These are phyloP conservation scores for Bellardia pandia DNA, from an alignment of 2,888 invertebrate species.

Conservation along the genomic window DNA sequence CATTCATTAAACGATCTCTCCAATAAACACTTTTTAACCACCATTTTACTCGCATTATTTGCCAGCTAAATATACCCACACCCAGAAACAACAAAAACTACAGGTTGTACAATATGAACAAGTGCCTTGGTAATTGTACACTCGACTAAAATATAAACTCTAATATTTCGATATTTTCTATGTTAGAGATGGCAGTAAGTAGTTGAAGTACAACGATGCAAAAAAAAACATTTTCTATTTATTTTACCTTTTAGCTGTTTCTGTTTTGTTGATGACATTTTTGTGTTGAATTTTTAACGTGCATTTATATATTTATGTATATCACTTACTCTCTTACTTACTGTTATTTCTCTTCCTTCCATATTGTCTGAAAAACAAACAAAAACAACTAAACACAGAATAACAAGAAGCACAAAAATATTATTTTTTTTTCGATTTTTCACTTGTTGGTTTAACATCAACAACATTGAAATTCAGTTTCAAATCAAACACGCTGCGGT, in stretches of 20 bases:
- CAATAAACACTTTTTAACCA: constrained; percentile 12
- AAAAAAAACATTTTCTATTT: not conserved
- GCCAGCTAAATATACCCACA: not conserved
- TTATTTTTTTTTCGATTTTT: constrained; percentile 18
- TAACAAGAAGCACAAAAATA: not conserved
- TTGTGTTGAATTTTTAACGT: constrained; percentile 11
- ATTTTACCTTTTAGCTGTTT: constrained; percentile 5
- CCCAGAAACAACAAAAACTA: not conserved
- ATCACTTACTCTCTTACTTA: constrained; percentile 17
- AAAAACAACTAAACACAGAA: not conserved
- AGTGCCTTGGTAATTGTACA: constrained; percentile 6
- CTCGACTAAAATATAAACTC: not conserved
- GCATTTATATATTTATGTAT: constrained; percentile 16
- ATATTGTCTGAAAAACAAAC: not conserved
- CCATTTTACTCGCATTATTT: not conserved
- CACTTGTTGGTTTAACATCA: constrained; percentile 57
- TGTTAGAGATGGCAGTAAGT: not conserved
- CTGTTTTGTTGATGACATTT: constrained; percentile 13
- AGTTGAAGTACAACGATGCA: not conserved
- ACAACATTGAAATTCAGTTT: constrained; percentile 71
- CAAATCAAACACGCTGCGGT: constrained; percentile 73
- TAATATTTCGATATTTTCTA: not conserved
- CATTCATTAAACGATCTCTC: constrained; percentile 13
- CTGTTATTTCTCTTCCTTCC: constrained; percentile 18
- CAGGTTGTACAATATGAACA: not conserved